Conservation (phyloP, 2,113 vertebrate species). For the Chaenocephalus aceratus region DNA sequence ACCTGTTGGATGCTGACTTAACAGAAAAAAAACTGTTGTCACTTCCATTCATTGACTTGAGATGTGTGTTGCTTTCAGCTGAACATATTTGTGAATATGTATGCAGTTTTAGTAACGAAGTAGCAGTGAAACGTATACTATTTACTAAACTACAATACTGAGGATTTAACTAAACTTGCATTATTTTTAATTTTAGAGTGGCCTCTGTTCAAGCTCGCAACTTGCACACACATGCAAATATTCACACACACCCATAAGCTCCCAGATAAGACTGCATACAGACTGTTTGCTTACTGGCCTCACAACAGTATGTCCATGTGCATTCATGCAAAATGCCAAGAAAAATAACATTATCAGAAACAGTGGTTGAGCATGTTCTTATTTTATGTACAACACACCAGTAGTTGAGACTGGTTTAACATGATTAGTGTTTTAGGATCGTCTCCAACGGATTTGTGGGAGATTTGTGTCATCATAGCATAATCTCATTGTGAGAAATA, state of each 20-base stretch:
- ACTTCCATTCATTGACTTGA: background rate
- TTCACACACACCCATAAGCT: constrained; percentile 63
- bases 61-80: background rate
- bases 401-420: constrained; percentile 5
- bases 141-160: background rate
- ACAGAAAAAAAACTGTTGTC: background rate
- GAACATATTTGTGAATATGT: too few species aligned
- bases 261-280: constrained; percentile 40
- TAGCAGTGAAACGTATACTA: background rate
- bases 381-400: constrained; percentile 11
- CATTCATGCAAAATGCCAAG: background rate
- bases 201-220: constrained; percentile 10
- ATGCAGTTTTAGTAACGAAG: too few species aligned
- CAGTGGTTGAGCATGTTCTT: background rate
- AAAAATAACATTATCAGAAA: constrained; percentile 1
- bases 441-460: constrained; percentile 6
- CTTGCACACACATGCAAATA: constrained; percentile 69
- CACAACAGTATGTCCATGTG: background rate
- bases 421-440: background rate
- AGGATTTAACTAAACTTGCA: background rate
- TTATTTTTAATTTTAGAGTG: constrained; percentile 10
- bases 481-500: constrained; percentile 68
- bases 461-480: constrained; percentile 3
- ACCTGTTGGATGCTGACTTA: constrained; percentile 17
- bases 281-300: constrained; percentile 34